Percentiles rank a stretch among this genome's conserved stretches.
phyloP scores from a whole-genome alignment of 2,888 invertebrate genomes.

The Apamea epomidion region DNA sequence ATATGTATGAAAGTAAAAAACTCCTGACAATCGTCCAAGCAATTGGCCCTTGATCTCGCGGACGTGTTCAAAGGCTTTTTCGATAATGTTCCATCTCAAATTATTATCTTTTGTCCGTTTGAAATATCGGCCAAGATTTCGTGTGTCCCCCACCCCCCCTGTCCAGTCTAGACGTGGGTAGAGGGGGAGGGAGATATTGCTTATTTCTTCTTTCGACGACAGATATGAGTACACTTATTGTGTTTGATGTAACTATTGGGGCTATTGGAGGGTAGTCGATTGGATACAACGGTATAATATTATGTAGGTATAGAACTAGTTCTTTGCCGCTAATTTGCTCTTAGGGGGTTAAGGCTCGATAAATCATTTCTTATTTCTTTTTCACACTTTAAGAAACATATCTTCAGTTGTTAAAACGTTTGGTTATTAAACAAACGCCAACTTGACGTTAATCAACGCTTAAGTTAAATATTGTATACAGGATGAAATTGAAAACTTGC shows the following conservation, averaged over 20 bases:
- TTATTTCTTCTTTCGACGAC: conserved; percentile 56
- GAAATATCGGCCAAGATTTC: conserved; percentile 56
- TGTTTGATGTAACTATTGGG: conserved; percentile 61
- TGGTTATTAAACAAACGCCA: no score
- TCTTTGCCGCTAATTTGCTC: neutral
- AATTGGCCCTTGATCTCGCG: conserved; percentile 49
- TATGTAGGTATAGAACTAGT: neutral
- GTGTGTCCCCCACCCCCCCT: neutral
- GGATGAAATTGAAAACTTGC: no score
- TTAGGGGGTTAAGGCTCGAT: neutral
- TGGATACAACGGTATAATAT: neutral
- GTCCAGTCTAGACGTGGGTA: conserved; percentile 28
- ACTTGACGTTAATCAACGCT: no score
- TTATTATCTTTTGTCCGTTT: conserved; percentile 54
- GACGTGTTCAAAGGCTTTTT: conserved; percentile 42
- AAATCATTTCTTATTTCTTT: neutral
- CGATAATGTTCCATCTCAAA: conserved; percentile 50
- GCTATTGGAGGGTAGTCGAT: conserved; percentile 22
- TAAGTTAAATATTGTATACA: no score
- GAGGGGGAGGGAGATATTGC: conserved; percentile 8
- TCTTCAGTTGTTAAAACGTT: neutral
- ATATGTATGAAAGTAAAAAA: neutral
- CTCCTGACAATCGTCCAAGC: conserved; percentile 22
- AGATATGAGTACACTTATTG: conserved; percentile 55
- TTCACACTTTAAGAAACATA: neutral